Evolutionary conservation across 2,797 vertebrate species (phyloP), one percentile per base, ranked within the genome.

Genomic region (Micrastur ruficollis): DNA sequence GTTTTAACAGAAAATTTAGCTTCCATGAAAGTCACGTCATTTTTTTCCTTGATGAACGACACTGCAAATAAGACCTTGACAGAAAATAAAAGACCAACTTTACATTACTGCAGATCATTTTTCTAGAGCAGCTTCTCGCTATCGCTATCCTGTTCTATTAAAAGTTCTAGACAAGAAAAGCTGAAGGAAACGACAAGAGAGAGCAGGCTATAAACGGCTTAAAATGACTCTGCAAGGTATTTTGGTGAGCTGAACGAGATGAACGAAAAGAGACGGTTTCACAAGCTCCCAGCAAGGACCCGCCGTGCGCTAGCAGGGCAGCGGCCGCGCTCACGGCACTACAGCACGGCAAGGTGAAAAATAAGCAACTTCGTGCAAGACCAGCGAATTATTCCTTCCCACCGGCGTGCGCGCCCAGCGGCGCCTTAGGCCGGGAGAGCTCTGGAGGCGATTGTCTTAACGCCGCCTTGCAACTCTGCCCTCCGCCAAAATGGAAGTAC

Each of bases 401-500:
- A 3, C 55, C 3, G 1, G 17, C 21, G 14, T 16, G 22, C 11
- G 6, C 1, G 23, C 1, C 34, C 2, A 26, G 36, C 49, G 8
- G 18, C n/a, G 7, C 5, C 10, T 4, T 4, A 27, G 52, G 32
- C 52, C 58, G 29, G 13, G 8, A 9, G 8, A 13, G 29, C 58
- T 46, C 55, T 8, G 6, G 11, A 18, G 4, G 6, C 22, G 11
- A 42, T 1, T 2, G 58, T 4, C 52, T 16, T 14, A 18, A 4
- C 1, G 59, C 36, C 20, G 18, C 19, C 25, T 8, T 5, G 12
- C 36, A 8, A 31, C 38, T 2, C 3, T 2, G 31, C 19, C 44
- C 65, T 32, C n/a, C 42, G 5, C 2, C 46, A 46, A 8, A 34
- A 47, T 1, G 2, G 6, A 19, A 46, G 5, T 1, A 23, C 1